These are phyloP conservation scores for Falco berigora DNA, from an alignment of 2,797 vertebrate species.

Conservation along the genomic window DNA sequence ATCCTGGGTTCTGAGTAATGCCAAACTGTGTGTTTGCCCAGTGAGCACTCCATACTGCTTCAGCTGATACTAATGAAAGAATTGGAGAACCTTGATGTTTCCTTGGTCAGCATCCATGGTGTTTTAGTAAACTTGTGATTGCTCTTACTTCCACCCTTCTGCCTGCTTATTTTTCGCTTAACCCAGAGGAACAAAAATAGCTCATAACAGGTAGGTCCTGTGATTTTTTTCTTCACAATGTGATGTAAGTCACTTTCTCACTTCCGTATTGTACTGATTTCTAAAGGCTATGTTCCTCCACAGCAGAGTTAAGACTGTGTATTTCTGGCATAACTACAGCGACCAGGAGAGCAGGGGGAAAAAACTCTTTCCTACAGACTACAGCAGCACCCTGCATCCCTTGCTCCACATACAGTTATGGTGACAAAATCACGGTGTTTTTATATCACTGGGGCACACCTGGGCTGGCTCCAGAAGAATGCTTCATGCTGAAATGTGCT, in stretches of 20 bases:
- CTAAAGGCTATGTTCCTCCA: not conserved
- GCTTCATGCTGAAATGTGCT: not conserved
- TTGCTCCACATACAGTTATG: not conserved
- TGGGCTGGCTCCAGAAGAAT: not conserved
- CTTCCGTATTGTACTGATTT: not conserved
- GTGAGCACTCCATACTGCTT: not conserved
- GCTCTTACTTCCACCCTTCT: not conserved
- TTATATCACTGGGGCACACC: not conserved
- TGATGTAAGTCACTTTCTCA: not conserved
- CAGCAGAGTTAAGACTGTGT: not conserved
- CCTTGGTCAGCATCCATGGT: not conserved
- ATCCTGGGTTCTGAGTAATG: not conserved
- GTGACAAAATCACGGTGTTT: not conserved
- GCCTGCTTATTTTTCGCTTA: not conserved
- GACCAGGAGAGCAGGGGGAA: rapidly evolving
- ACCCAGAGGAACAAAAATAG: not conserved
- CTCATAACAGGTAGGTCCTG: not conserved
- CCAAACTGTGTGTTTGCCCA: not conserved
- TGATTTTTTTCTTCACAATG: not conserved
- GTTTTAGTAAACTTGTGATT: not conserved
- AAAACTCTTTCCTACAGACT: not conserved
- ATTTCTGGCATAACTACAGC: not conserved
- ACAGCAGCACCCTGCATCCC: not conserved
- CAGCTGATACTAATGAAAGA: not conserved
- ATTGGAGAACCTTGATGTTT: not conserved